Evolutionary conservation across 2,113 vertebrate species (phyloP).

Genomic region (Rutilus rutilus): DNA sequence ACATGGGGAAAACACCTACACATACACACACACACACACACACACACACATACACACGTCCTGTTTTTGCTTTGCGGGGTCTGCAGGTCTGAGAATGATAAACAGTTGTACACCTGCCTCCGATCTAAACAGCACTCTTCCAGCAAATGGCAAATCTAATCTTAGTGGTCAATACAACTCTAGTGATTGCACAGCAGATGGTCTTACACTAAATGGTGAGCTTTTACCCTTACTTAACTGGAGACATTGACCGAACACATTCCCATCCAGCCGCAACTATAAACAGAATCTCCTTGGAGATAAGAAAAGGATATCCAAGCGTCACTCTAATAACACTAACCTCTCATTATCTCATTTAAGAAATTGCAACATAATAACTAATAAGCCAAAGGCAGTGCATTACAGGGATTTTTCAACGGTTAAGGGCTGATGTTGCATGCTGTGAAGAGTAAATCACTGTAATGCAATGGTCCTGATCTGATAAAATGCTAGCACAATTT

Average conservation of each 20-base stretch:
- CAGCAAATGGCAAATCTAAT: slow-evolving; percentile 45
- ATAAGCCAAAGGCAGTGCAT: slow-evolving; percentile 2
- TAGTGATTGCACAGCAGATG: slow-evolving; percentile 27
- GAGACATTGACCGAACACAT: slow-evolving; percentile 13
- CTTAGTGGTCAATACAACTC: slow-evolving; percentile 40
- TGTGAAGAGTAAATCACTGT: not conserved
- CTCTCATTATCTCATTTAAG: slow-evolving; percentile 16
- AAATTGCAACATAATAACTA: not conserved
- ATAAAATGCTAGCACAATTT: not conserved
- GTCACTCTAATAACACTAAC: not conserved
- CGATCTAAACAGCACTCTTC: slow-evolving; percentile 29
- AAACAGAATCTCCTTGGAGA: slow-evolving; percentile 12
- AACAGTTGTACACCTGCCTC: slow-evolving; percentile 38
- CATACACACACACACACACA: not conserved
- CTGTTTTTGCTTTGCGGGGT: not conserved
- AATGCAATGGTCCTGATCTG: not conserved
- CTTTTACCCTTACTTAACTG: slow-evolving; percentile 33
- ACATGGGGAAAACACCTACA: slow-evolving; percentile 19
- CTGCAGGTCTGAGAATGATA: slow-evolving; percentile 18
- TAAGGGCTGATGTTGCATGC: not conserved
- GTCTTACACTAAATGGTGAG: slow-evolving; percentile 23
- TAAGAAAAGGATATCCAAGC: not conserved
- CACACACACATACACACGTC: not conserved
- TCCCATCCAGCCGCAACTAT: not conserved
- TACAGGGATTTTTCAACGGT: not conserved